Percentiles rank a stretch among this genome's conserved stretches.
Evolutionary conservation across 2,797 vertebrate species (phyloP).

Genomic region (Pseudomugil gertrudae): DNA sequence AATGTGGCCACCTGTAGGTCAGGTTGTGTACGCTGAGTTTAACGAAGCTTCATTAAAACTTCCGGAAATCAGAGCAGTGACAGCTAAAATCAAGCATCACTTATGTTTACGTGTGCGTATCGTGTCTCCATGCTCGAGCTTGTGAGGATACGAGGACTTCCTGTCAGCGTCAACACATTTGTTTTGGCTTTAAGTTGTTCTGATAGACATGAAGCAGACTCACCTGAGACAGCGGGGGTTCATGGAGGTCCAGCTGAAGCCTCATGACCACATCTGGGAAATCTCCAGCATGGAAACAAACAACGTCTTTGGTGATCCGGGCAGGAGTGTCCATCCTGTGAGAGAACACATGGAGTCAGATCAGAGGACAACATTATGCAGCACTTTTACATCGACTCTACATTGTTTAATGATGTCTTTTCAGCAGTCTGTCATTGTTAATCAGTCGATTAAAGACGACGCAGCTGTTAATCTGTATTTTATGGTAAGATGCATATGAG

Average conservation of each 20-base stretch:
- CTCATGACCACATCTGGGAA: conserved; percentile 95
- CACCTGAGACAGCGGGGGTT: conserved; percentile 94
- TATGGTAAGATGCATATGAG: background rate
- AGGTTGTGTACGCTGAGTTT: background rate
- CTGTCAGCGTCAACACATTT: background rate
- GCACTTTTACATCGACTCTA: conserved; percentile 2
- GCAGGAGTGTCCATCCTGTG: conserved; percentile 76
- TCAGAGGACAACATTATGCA: background rate
- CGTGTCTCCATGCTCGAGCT: background rate
- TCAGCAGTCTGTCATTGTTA: background rate
- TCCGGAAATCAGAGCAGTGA: no score
- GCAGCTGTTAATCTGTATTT: no score
- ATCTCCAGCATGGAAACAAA: conserved; percentile 95
- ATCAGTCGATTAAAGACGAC: background rate
- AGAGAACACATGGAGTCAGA: conserved; percentile 7
- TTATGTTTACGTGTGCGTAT: background rate
- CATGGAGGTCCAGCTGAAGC: conserved; percentile 93
- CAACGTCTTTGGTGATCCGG: conserved; percentile 96
- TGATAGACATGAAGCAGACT: background rate
- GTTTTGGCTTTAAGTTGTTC: background rate
- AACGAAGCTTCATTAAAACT: background rate
- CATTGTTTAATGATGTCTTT: background rate
- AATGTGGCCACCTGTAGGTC: background rate
- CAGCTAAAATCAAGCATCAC: background rate
- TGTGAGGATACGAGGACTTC: no score